Conservation (phyloP, 2,113 vertebrate genomes). For the Piprites chloris region DNA sequence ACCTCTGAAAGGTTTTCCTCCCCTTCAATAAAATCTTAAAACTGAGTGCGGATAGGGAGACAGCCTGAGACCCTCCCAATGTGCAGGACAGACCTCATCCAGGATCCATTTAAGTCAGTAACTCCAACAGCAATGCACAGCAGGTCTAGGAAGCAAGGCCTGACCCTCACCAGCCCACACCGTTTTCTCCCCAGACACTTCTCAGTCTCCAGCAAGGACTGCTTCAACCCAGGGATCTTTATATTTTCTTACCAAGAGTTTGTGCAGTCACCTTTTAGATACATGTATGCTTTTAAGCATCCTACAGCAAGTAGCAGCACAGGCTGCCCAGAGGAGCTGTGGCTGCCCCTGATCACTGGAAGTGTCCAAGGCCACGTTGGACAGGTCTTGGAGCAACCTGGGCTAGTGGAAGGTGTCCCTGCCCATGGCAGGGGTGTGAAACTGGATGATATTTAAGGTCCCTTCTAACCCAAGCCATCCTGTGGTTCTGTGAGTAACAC, state of each 20-base stretch:
- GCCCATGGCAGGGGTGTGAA: not conserved
- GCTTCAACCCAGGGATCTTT: not conserved
- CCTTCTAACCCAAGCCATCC: not conserved
- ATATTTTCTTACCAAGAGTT: not conserved
- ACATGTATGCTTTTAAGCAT: not conserved
- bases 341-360: not conserved
- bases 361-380: not conserved
- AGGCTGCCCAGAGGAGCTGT: not conserved
- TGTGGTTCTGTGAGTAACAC: not conserved
- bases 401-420: not conserved
- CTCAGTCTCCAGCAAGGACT: not conserved
- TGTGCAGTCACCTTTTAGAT: not conserved
- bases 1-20: not conserved
- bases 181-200: not conserved
- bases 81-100: not conserved
- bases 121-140: not conserved
- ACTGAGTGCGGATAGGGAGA: too few species aligned
- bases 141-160: not conserved
- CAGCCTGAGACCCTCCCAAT: not conserved
- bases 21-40: not conserved
- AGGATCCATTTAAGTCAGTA: not conserved
- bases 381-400: fast-evolving
- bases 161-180: fast-evolving
- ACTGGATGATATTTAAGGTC: not conserved
- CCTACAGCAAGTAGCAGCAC: fast-evolving